Evolutionary conservation across 1,140 invertebrate genomes (phyloP).

Genomic region (Philotrypesis tridentata): DNA sequence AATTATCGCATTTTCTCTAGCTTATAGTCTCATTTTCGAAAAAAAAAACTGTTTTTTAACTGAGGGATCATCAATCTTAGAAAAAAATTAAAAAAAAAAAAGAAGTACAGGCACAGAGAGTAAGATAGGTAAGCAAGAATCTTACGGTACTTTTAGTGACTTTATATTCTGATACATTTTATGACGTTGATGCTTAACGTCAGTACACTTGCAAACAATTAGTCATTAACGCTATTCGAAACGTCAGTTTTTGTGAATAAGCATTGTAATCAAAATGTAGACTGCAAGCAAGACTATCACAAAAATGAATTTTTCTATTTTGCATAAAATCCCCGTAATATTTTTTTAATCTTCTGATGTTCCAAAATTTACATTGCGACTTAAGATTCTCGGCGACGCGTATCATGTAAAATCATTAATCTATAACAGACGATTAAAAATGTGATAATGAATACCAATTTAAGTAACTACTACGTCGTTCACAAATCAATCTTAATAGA

Average conservation of each 20-base stretch:
- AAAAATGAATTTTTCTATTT: conserved; percentile 20
- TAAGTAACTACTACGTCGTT: neutral
- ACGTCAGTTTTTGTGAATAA: conserved; percentile 34
- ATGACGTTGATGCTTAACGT: neutral
- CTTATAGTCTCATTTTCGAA: conserved; percentile 8
- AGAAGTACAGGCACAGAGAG: conserved; percentile 13
- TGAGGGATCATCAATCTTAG: neutral
- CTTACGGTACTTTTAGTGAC: conserved; percentile 17
- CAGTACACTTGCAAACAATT: neutral
- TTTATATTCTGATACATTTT: conserved; percentile 14
- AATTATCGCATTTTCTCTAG: conserved; percentile 26
- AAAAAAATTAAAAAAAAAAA: neutral
- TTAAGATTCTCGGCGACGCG: neutral
- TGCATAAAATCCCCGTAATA: neutral
- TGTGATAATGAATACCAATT: neutral
- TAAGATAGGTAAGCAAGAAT: conserved; percentile 6
- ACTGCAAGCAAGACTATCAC: conserved; percentile 31
- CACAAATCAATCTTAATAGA: neutral
- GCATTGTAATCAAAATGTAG: conserved; percentile 51
- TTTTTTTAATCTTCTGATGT: neutral
- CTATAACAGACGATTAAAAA: too few species aligned
- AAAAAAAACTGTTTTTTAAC: conserved; percentile 19
- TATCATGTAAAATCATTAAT: too few species aligned
- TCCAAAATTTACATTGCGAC: neutral
- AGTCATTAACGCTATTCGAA: conserved; percentile 38